Percentiles rank a stretch among this genome's conserved stretches.
These are phyloP conservation scores for Molossus alvarezi DNA, from an alignment of 2,797 vertebrate genomes.

Conservation along the genomic window DNA sequence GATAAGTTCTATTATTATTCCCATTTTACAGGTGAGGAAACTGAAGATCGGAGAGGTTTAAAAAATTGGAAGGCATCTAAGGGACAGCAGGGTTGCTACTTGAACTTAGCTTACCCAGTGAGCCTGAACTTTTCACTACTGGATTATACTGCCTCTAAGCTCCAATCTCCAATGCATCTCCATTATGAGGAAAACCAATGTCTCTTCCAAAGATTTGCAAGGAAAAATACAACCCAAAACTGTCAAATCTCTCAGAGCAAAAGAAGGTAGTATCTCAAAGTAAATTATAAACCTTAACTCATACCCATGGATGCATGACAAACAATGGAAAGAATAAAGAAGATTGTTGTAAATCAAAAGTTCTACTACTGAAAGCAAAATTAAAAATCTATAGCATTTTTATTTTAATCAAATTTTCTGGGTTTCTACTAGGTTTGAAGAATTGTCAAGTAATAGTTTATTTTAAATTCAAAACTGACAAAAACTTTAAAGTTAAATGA, in stretches of 20 bases:
- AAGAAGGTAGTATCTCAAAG: conserved; percentile 25
- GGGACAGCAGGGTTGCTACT: not conserved
- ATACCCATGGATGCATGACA: not conserved
- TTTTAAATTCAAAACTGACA: conserved; percentile 73
- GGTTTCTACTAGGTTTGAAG: conserved; percentile 46
- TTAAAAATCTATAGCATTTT: conserved; percentile 59
- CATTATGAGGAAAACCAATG: not conserved
- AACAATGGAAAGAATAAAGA: conserved; percentile 62
- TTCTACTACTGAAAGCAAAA: conserved; percentile 70
- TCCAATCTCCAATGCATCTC: not conserved
- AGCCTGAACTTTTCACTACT: not conserved
- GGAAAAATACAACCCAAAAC: not conserved
- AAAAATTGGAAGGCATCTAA: not conserved
- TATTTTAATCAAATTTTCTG: conserved; percentile 44
- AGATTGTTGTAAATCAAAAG: conserved; percentile 38
- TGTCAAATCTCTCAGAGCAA: conserved; percentile 31
- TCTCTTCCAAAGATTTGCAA: conserved; percentile 48
- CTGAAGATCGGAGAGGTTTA: not conserved
- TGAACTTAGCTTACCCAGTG: not conserved
- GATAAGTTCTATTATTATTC: not conserved
- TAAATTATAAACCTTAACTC: conserved; percentile 41
- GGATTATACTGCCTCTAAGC: not conserved
- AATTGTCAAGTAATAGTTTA: conserved; percentile 69
- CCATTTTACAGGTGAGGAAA: not conserved
- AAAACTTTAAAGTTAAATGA: conserved; percentile 74